Evolutionary conservation across 1,140 invertebrate species (phyloP), one percentile per base, ranked within the genome.

Genomic region (Mylabris phalerata): DNA sequence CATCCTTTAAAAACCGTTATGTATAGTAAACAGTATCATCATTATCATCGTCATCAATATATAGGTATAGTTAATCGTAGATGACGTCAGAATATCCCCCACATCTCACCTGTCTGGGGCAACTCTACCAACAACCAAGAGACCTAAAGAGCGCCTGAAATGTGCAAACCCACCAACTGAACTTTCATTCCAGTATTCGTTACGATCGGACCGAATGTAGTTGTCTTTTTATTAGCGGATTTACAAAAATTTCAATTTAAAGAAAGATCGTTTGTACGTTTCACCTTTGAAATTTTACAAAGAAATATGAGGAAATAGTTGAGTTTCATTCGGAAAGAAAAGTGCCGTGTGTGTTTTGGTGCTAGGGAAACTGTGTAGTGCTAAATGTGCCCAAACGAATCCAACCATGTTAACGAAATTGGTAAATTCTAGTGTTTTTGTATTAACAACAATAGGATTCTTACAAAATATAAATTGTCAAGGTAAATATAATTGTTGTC

Each of bases 81-180:
- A 25, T 49, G 55, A 57, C 55, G 55, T 57, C 55, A 57, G 24
- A 11, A 48, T 50, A 9, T 27, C 48, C 55, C 55, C 55, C 55
- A 57, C 55, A 57, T 57, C 19, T 19, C 55, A 57, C 55, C 55
- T 57, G 55, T 57, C 55, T 49, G 48, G 48, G 47, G 47, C 42
- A 57, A 38, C 47, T 19, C 19, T 7, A 32, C 4, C 32, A 32
- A 32, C 32, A 32, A 32, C 32, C 32, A 32, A 32, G 4, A 32
- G 7, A 32, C 32, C 32, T 3, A 32, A 32, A 32, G 32, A 32
- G 1, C 19, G 19, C 2, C 32, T 32, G 32, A 32, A 57, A 49
- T 39, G 45, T 32, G 52, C 9, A 41, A 57, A 41, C 54, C 41
- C 46, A 26, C 38, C 55, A 44, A 26, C 11, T 48, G 55, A 48